These are phyloP conservation scores for Eospalax fontanierii DNA, from an alignment of 2,797 vertebrate genomes.

Conservation along the genomic window DNA sequence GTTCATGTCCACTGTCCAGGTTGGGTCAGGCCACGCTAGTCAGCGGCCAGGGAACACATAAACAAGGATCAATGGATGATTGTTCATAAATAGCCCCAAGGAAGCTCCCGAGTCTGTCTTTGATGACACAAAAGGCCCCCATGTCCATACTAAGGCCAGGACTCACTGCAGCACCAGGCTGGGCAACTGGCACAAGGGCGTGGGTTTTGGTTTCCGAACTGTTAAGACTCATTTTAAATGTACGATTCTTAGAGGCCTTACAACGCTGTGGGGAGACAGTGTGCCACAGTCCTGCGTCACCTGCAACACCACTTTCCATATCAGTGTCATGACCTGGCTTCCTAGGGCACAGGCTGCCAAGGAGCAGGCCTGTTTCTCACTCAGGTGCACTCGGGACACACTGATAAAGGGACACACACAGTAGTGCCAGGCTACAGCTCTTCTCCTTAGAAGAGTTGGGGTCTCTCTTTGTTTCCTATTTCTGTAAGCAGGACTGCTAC, in stretches of 20 bases:
- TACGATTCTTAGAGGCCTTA: background rate
- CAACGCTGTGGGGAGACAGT: background rate
- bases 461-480: background rate
- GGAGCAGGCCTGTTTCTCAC: background rate
- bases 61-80: background rate
- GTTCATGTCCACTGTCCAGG: background rate
- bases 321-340: background rate
- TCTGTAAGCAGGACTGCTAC: background rate
- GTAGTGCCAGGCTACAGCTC: background rate
- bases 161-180: background rate
- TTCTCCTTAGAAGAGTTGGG: background rate
- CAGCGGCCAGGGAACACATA: background rate
- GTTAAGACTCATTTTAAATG: background rate
- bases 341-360: background rate
- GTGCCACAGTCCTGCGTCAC: background rate
- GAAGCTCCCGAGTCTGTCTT: background rate
- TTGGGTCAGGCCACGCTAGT: background rate
- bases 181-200: fast-evolving
- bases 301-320: background rate
- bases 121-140: background rate
- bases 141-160: background rate
- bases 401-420: background rate
- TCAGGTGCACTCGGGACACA: background rate
- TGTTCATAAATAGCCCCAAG: background rate
- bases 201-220: background rate